phyloP scores from a whole-genome alignment of 2,113 vertebrate species.

The Takifugu flavidus region DNA sequence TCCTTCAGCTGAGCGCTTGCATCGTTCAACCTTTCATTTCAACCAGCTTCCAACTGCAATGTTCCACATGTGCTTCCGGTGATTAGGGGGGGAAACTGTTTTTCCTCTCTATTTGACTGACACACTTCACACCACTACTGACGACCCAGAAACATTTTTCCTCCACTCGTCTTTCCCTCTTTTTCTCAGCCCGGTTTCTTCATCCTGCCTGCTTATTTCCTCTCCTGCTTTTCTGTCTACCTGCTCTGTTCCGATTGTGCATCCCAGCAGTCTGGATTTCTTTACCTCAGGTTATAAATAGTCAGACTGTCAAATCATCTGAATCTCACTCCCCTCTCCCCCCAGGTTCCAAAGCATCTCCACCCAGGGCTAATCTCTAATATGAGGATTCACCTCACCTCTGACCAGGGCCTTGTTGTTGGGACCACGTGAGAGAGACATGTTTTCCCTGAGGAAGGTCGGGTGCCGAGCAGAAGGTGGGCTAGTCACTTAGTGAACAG shows the following conservation, averaged over 20 bases:
- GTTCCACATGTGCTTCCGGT: too few relatives aligned
- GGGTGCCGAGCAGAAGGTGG: conserved; percentile 16
- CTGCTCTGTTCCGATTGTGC: conserved; percentile 57
- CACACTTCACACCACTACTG: conserved; percentile 18
- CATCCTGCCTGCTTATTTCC: conserved; percentile 28
- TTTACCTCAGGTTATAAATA: conserved; percentile 80
- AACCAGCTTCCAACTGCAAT: conserved; percentile 35
- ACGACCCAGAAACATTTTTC: background rate
- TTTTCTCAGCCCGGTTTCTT: conserved; percentile 8
- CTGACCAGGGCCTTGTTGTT: conserved; percentile 60
- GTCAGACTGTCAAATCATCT: conserved; percentile 83
- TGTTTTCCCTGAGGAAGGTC: conserved; percentile 19
- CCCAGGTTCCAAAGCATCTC: conserved; percentile 41
- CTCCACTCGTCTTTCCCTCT: background rate
- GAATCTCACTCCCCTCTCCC: conserved; percentile 41
- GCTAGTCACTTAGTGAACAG: conserved; percentile 71
- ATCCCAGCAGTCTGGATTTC: conserved; percentile 67
- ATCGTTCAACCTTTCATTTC: conserved; percentile 54
- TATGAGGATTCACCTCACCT: conserved; percentile 49
- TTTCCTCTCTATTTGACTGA: conserved; percentile 22
- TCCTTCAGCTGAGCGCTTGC: conserved; percentile 39
- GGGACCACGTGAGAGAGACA: background rate
- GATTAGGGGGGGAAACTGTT: background rate
- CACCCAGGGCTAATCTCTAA: conserved; percentile 71
- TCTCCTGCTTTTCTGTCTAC: conserved; percentile 36